Conservation (phyloP, 2,113 vertebrate genomes). For the Hylia prasina region DNA sequence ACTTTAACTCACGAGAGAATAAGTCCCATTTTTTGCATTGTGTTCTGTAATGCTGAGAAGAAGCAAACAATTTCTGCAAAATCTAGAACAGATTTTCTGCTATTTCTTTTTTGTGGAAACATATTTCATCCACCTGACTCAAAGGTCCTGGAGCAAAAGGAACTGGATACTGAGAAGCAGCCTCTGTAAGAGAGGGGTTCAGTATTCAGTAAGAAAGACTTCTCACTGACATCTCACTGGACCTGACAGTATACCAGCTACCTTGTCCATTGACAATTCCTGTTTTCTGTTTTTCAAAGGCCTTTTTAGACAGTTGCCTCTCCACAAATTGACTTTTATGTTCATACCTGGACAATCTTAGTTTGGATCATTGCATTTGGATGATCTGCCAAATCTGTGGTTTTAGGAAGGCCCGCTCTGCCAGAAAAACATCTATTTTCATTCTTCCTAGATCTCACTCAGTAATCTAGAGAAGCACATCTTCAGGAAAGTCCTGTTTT, state of each 20-base stretch:
- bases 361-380: background rate
- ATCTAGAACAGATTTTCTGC: background rate
- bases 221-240: background rate
- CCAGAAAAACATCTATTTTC: background rate
- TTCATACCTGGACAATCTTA: no score
- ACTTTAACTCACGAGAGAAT: background rate
- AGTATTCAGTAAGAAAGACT: background rate
- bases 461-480: background rate
- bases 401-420: background rate
- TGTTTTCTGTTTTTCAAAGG: background rate
- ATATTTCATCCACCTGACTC: background rate
- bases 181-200: background rate
- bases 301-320: background rate
- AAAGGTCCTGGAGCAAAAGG: background rate
- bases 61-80: background rate
- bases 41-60: background rate
- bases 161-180: background rate
- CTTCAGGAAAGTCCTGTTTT: background rate
- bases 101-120: background rate
- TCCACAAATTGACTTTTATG: background rate
- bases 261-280: rapidly evolving
- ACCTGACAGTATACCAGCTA: background rate
- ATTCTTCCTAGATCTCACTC: background rate
- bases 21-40: background rate
- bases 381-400: background rate